Conservation (phyloP, 2,888 invertebrate species). For the Drosophila niveifrons region DNA sequence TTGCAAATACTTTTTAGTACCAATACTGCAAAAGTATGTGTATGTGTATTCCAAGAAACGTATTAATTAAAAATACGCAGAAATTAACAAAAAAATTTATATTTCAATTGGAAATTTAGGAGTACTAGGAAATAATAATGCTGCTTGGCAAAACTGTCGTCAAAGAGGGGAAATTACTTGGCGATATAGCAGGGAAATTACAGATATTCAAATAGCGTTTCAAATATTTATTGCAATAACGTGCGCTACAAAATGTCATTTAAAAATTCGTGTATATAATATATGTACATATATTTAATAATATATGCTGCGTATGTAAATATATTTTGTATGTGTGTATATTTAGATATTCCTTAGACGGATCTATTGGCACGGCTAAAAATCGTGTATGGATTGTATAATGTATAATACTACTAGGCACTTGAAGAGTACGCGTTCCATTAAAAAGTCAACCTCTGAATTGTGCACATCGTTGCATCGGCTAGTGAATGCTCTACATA, state of each 20-base stretch:
- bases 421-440: constrained; percentile 36
- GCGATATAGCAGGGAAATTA: background rate
- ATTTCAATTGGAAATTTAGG: no score
- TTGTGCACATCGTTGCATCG: constrained; percentile 16
- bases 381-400: constrained; percentile 2
- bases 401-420: constrained; percentile 50
- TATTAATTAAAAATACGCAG: no score
- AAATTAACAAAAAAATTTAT: no score
- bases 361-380: constrained; percentile 1
- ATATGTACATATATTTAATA: constrained; percentile 23
- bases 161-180: background rate
- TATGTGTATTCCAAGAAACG: no score
- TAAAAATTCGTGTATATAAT: constrained; percentile 31
- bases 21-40: no score
- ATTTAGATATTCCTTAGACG: background rate
- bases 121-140: background rate
- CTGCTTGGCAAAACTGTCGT: background rate
- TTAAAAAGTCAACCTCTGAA: constrained; percentile 20
- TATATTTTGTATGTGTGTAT: constrained; percentile 5
- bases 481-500: constrained; percentile 23
- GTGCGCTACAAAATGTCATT: constrained; percentile 46
- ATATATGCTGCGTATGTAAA: constrained; percentile 24
- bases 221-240: constrained; percentile 36
- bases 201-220: background rate
- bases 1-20: no score